Evolutionary conservation across 2,888 invertebrate genomes (phyloP).

Genomic region (Bombylius discolor): DNA sequence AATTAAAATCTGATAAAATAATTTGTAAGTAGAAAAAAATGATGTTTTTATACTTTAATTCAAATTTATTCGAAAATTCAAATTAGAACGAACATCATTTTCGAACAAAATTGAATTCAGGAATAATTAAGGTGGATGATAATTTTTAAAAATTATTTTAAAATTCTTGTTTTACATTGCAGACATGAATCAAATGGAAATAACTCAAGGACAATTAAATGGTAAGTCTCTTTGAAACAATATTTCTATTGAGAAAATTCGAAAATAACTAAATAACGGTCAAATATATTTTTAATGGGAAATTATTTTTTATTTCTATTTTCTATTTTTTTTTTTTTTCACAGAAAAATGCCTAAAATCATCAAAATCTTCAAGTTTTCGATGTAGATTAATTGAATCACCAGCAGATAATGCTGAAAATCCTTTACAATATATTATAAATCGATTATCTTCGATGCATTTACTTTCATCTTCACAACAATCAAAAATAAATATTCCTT

Average conservation of each 20-base stretch:
- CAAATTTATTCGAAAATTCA: not conserved
- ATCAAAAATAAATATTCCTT: slow-evolving; percentile 21
- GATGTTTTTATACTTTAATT: not conserved
- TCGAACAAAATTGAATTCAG: not conserved
- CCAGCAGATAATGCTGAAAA: slow-evolving; percentile 3
- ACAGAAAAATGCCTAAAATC: slow-evolving; percentile 28
- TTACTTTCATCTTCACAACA: slow-evolving; percentile 20
- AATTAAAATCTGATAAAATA: slow-evolving; percentile 23
- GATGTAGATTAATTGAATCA: slow-evolving; percentile 24
- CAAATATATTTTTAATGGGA: too few species aligned
- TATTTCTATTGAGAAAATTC: too few species aligned
- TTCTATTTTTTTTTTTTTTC: not conserved
- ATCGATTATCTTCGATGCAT: slow-evolving; percentile 23
- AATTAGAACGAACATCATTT: not conserved
- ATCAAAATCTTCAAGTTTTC: slow-evolving; percentile 29
- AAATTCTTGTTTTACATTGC: slow-evolving; percentile 2
- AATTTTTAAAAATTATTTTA: too few species aligned
- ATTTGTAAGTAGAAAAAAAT: slow-evolving; percentile 23
- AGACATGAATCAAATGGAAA: slow-evolving; percentile 32
- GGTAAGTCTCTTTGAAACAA: slow-evolving; percentile 18
- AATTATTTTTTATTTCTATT: too few species aligned
- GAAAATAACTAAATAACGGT: too few species aligned
- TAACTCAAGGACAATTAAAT: slow-evolving; percentile 24
- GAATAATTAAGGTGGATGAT: too few species aligned
- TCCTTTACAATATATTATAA: slow-evolving; percentile 13